Percentiles rank a stretch among this genome's conserved stretches.
Conservation (phyloP, 2,797 vertebrate species). For the Tachyglossus aculeatus region DNA sequence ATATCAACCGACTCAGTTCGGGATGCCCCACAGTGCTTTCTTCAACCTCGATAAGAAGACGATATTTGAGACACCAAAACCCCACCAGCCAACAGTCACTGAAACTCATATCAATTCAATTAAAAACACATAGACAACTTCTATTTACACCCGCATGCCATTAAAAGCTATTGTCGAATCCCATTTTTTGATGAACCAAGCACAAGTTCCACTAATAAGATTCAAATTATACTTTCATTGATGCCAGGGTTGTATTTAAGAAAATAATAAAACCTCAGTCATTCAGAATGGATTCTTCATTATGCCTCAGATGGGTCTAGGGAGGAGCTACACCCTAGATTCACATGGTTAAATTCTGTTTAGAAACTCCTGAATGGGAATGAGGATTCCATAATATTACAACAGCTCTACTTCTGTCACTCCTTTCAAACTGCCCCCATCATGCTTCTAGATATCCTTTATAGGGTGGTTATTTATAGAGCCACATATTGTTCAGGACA, state of each 20-base stretch:
- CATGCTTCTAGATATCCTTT: neutral
- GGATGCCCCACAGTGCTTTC: conserved; percentile 11
- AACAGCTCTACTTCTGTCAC: neutral
- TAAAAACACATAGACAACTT: conserved; percentile 19
- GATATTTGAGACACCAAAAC: conserved; percentile 34
- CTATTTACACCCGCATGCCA: neutral
- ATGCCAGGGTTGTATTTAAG: conserved; percentile 13
- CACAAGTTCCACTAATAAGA: conserved; percentile 5
- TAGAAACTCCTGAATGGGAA: conserved; percentile 25
- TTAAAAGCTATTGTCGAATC: conserved; percentile 43
- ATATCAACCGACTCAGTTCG: conserved; percentile 21
- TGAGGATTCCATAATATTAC: neutral
- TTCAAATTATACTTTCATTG: conserved; percentile 13
- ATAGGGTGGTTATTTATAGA: neutral
- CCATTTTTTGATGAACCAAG: conserved; percentile 9
- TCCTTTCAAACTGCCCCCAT: neutral
- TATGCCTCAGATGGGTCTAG: conserved; percentile 30
- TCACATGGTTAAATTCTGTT: neutral
- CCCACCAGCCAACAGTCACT: conserved; percentile 15
- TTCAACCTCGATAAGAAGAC: conserved; percentile 32
- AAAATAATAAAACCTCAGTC: neutral
- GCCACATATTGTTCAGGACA: neutral
- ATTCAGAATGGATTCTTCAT: conserved; percentile 13
- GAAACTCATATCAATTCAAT: conserved; percentile 31
- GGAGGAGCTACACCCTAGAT: neutral